Conservation (phyloP, 2,113 vertebrate genomes). For the Sinosuthora webbiana region DNA sequence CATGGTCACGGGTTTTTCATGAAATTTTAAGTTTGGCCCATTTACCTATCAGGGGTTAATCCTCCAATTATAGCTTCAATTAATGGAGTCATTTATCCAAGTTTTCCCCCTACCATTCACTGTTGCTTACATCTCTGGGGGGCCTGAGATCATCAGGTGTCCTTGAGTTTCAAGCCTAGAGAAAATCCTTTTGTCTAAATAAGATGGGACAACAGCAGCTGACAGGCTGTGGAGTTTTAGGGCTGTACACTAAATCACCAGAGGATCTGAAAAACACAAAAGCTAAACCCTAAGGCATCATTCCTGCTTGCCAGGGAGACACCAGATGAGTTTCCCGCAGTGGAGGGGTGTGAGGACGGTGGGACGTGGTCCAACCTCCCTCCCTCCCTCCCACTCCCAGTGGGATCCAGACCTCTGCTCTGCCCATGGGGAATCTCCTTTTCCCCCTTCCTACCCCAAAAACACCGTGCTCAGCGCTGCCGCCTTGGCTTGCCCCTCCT, state of each 20-base stretch:
- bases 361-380: fast-evolving
- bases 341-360: background rate
- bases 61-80: background rate
- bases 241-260: background rate
- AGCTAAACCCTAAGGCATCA: background rate
- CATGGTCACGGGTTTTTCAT: no score
- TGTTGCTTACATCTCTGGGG: background rate
- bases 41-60: background rate
- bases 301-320: fast-evolving
- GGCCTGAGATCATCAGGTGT: background rate
- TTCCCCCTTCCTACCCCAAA: background rate
- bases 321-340: fast-evolving
- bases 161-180: background rate
- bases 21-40: background rate
- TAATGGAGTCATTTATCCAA: background rate
- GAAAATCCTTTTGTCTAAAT: background rate
- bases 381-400: fast-evolving
- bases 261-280: background rate
- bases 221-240: background rate
- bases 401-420: background rate
- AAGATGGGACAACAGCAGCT: background rate
- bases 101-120: background rate
- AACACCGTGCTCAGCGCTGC: fast-evolving
- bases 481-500: fast-evolving
- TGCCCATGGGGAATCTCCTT: background rate